These are phyloP conservation scores for Anoncus sp. DNA, from an alignment of 2,888 invertebrate genomes.

Conservation along the genomic window DNA sequence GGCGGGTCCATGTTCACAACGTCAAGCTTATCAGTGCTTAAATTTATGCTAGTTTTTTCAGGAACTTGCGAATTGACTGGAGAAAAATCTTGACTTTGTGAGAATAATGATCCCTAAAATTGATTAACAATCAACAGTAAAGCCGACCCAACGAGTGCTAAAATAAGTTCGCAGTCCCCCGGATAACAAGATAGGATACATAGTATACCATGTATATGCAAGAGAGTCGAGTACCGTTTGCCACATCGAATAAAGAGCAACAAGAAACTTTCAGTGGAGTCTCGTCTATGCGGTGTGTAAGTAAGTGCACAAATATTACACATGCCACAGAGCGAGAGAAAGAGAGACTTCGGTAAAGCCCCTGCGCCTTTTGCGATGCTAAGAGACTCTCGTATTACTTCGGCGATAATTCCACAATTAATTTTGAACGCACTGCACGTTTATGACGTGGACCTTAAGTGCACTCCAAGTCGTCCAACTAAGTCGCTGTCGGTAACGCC, in stretches of 20 bases:
- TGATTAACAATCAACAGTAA: not conserved
- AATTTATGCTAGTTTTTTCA: not conserved
- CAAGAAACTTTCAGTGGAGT: constrained; percentile 49
- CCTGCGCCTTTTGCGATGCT: constrained; percentile 38
- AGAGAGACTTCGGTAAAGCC: constrained; percentile 13
- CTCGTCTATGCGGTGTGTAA: constrained; percentile 34
- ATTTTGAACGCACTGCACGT: constrained; percentile 60
- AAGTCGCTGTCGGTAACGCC: constrained; percentile 43
- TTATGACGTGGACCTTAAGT: constrained; percentile 58
- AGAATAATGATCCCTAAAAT: not conserved
- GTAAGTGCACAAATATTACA: constrained; percentile 40
- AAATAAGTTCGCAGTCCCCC: constrained; percentile 5
- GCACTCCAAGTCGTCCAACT: constrained; percentile 54
- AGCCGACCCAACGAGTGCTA: not conserved
- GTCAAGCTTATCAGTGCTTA: not conserved
- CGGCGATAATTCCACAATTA: constrained; percentile 62
- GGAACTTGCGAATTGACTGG: not conserved
- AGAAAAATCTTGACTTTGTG: not conserved
- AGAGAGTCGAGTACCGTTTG: constrained; percentile 8
- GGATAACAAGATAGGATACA: not conserved
- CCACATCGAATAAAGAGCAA: constrained; percentile 31
- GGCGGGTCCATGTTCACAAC: too few relatives aligned
- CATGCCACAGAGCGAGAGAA: constrained; percentile 9
- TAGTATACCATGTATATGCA: not conserved
- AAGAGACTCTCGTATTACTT: constrained; percentile 51